A percentile compares a stretch with the other conserved stretches of the same genome.
Conservation (phyloP, 2,888 invertebrate species). For the Cantharis lateralis region DNA sequence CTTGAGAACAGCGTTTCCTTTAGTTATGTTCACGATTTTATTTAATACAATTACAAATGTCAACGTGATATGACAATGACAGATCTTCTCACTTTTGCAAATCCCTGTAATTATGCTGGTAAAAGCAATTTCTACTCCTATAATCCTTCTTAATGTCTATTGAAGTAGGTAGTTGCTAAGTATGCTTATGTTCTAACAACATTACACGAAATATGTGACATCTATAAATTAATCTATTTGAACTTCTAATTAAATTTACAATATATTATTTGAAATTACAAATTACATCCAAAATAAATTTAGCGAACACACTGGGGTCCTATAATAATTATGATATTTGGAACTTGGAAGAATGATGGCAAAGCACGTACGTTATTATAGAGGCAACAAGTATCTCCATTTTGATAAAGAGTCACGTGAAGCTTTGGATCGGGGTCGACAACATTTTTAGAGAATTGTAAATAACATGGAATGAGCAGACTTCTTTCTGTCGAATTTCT, state of each 20-base stretch:
- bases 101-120: constrained; percentile 24
- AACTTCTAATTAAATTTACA: constrained; percentile 40
- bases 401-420: neutral
- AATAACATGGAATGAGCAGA: neutral
- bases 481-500: neutral
- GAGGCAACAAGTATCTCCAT: neutral
- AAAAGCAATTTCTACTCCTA: constrained; percentile 21
- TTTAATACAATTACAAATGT: constrained; percentile 26
- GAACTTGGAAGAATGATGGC: neutral
- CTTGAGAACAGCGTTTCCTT: neutral
- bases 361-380: neutral
- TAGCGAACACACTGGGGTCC: neutral
- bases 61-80: constrained; percentile 32
- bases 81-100: constrained; percentile 21
- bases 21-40: neutral
- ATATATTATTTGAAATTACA: constrained; percentile 30
- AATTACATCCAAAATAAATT: constrained; percentile 15
- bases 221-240: constrained; percentile 37
- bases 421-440: neutral
- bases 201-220: constrained; percentile 19
- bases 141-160: constrained; percentile 18
- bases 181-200: constrained; percentile 15
- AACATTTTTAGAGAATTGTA: neutral
- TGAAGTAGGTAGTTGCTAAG: constrained; percentile 19
- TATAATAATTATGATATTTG: neutral